These are phyloP conservation scores for Bufo gargarizans DNA, from an alignment of 2,113 vertebrate genomes.

Conservation along the genomic window DNA sequence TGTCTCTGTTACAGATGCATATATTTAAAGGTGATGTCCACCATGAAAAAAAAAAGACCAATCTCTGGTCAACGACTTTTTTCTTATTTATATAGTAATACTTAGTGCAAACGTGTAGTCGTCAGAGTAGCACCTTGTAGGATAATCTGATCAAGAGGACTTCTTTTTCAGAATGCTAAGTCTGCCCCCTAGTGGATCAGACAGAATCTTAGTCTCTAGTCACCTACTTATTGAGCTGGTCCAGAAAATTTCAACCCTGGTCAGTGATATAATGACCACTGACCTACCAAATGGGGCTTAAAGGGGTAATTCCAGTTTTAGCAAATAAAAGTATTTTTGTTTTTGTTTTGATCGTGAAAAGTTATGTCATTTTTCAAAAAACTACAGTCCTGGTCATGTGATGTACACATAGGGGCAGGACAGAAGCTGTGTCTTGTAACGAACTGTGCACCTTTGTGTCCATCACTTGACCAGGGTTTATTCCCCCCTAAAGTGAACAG, in stretches of 20 bases:
- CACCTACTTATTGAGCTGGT: not conserved
- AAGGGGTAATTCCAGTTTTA: not conserved
- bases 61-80: no score
- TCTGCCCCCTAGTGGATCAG: not conserved
- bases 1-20: not conserved
- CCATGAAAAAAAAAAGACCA: not conserved
- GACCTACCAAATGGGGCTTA: not conserved
- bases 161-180: not conserved
- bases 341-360: no score
- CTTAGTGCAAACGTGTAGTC: not conserved
- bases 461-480: not conserved
- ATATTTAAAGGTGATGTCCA: constrained; percentile 50
- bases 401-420: not conserved
- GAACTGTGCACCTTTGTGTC: not conserved
- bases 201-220: not conserved
- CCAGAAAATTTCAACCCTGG: not conserved
- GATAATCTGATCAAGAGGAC: not conserved
- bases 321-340: no score
- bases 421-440: no score
- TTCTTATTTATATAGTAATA: no score
- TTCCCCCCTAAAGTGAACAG: no score
- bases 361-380: not conserved
- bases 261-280: not conserved
- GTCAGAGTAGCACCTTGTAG: not conserved
- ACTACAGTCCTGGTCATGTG: not conserved